These are phyloP conservation scores for Chydorus sphaericus DNA, from an alignment of 2,888 invertebrate species.

Conservation along the genomic window DNA sequence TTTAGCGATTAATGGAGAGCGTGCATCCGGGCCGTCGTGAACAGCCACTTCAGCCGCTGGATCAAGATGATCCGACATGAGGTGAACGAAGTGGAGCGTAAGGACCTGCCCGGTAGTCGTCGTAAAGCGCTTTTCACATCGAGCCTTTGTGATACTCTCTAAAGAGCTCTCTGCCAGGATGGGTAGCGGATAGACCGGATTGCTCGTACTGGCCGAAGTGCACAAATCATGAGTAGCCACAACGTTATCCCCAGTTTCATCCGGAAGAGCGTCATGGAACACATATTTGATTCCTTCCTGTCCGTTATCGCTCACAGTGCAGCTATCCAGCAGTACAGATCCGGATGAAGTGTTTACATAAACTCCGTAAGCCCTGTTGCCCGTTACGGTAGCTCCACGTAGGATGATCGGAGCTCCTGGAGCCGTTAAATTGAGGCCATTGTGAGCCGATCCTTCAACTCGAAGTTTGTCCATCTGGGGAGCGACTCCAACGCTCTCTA, in stretches of 20 bases:
- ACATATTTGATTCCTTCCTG: conserved; percentile 82
- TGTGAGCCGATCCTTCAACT: conserved; percentile 75
- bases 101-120: conserved; percentile 54
- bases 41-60: conserved; percentile 59
- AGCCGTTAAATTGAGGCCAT: conserved; percentile 77
- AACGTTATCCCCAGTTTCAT: conserved; percentile 32
- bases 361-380: conserved; percentile 63
- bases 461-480: conserved; percentile 73
- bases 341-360: conserved; percentile 82
- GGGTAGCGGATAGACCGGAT: conserved; percentile 68
- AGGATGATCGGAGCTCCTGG: conserved; percentile 67
- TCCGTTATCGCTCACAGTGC: conserved; percentile 65
- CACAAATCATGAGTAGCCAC: conserved; percentile 58
- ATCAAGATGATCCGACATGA: conserved; percentile 45
- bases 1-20: conserved; percentile 51
- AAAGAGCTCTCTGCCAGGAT: conserved; percentile 65
- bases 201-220: conserved; percentile 62
- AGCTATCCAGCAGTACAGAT: conserved; percentile 58
- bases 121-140: conserved; percentile 46
- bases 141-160: conserved; percentile 50
- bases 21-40: conserved; percentile 57
- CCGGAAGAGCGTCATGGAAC: conserved; percentile 55
- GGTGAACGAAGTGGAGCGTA: conserved; percentile 70
- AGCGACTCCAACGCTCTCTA: conserved; percentile 77
- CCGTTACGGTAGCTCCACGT: conserved; percentile 63